Evolutionary conservation across 1,140 invertebrate species (phyloP), one percentile per base, ranked within the genome.

Genomic region (Drosophila ercepeae): DNA sequence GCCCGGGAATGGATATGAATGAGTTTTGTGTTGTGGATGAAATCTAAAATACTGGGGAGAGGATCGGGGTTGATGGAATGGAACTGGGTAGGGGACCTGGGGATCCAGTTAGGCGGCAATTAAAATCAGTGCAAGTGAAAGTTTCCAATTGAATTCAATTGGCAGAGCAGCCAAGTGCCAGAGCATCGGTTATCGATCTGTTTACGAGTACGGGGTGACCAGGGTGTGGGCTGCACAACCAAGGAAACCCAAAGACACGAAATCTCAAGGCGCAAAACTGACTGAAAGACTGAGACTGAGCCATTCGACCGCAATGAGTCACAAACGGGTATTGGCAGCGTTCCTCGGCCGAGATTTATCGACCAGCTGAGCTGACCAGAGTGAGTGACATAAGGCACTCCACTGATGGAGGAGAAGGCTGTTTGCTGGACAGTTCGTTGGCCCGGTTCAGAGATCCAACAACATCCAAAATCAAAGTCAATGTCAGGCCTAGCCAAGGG

Each of bases 71-170:
- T 13, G 25, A 25, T 48, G 23, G n/a, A 52, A 46, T 19, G 4
- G 46, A 36, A 13, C 29, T 0, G 52, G 23, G 16, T 4, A 13
- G 21, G 21, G 54, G 8, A 32, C 16, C 46, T 34, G 39, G 63
- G 46, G 60, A 11, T 44, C 63, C 63, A 52, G 64, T 67, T 67
- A 49, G 39, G 49, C 25, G 42, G 69, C 69, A 73, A 73, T 73
- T 73, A 73, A 58, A 71, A 71, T 48, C 45, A 50, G 29, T 39
- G 60, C 75, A 69, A 83, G 78, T 83, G 78, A 82, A 82, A 82
- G 78, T 83, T 82, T 32, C 32, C 55, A 86, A 84, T 88, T 84
- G 67, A 76, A 70, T 51, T 75, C 61, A 86, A 86, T 81, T 69
- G 61, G 19, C 21, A 16, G 74, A 58, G 54, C 25, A 54, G 16